Conservation (phyloP, 2,888 invertebrate species). For the Lordiphosa andalusiaca region DNA sequence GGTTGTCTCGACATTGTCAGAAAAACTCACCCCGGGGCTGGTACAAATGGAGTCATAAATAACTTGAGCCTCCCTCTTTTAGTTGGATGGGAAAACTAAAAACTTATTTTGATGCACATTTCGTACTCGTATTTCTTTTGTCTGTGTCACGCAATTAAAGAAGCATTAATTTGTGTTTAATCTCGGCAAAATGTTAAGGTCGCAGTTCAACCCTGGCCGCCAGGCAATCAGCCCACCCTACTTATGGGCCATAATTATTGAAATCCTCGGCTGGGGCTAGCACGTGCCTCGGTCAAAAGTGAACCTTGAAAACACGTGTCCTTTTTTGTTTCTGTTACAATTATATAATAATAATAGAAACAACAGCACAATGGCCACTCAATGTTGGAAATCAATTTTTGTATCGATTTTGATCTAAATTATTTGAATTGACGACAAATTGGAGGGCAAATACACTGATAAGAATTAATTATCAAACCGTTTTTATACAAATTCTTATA, state of each 20-base stretch:
- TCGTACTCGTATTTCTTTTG: neutral
- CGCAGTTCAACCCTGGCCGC: constrained; percentile 12
- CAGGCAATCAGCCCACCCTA: constrained; percentile 13
- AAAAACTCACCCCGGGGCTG: constrained; percentile 22
- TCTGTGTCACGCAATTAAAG: constrained; percentile 26
- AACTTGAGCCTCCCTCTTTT: constrained; percentile 28
- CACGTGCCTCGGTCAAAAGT: constrained; percentile 36
- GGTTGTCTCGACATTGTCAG: constrained; percentile 29
- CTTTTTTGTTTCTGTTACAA: constrained; percentile 20
- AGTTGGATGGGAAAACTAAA: constrained; percentile 12
- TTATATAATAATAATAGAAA: constrained; percentile 27
- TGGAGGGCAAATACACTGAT: neutral
- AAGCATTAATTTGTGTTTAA: constrained; percentile 32
- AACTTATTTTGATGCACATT: constrained; percentile 25
- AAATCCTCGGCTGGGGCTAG: constrained; percentile 13
- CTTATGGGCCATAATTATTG: constrained; percentile 25
- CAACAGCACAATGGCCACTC: constrained; percentile 20
- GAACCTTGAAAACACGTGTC: constrained; percentile 17
- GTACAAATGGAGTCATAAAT: constrained; percentile 59
- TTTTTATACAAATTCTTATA: too few relatives aligned
- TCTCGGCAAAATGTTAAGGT: constrained; percentile 19
- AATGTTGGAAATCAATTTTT: constrained; percentile 25
- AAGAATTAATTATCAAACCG: neutral
- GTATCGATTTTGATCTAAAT: constrained; percentile 23
- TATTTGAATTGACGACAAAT: constrained; percentile 6